Evolutionary conservation across 2,113 vertebrate genomes (phyloP).

Genomic region (Percina caprodes): DNA sequence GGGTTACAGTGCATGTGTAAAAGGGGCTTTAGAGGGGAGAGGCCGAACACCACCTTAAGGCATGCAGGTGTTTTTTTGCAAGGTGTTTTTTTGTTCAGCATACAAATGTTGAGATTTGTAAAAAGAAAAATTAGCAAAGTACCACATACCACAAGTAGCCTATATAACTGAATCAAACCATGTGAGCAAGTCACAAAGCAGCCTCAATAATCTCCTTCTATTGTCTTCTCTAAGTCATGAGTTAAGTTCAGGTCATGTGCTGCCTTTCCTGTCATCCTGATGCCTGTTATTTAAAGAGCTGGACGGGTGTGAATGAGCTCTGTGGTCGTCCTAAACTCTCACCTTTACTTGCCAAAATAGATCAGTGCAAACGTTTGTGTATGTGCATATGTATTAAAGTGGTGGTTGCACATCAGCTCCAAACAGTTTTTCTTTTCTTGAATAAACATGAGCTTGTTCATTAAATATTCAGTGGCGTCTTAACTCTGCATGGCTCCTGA

Average conservation of each 20-base stretch:
- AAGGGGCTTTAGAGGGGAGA: slow-evolving; percentile 14
- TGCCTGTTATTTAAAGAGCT: slow-evolving; percentile 42
- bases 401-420: slow-evolving; percentile 44
- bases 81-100: neutral
- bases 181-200: neutral
- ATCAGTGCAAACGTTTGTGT: slow-evolving; percentile 3
- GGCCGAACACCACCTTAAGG: slow-evolving; percentile 6
- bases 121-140: neutral
- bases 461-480: slow-evolving; percentile 82
- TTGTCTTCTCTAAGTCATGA: neutral
- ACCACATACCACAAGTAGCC: neutral
- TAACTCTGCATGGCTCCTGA: slow-evolving; percentile 79
- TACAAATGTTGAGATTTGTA: slow-evolving; percentile 25
- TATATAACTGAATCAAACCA: neutral
- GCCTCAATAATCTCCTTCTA: neutral
- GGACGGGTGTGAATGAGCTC: slow-evolving; percentile 38
- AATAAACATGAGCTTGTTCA: slow-evolving; percentile 81
- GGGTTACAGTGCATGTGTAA: too few relatives aligned
- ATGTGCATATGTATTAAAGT: slow-evolving; percentile 13
- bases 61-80: slow-evolving; percentile 11
- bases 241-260: slow-evolving; percentile 33
- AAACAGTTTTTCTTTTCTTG: slow-evolving; percentile 72
- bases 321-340: slow-evolving; percentile 55
- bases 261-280: neutral
- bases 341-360: slow-evolving; percentile 57